Evolutionary conservation across 2,888 invertebrate species (phyloP).

Genomic region (Anoncus sp.): DNA sequence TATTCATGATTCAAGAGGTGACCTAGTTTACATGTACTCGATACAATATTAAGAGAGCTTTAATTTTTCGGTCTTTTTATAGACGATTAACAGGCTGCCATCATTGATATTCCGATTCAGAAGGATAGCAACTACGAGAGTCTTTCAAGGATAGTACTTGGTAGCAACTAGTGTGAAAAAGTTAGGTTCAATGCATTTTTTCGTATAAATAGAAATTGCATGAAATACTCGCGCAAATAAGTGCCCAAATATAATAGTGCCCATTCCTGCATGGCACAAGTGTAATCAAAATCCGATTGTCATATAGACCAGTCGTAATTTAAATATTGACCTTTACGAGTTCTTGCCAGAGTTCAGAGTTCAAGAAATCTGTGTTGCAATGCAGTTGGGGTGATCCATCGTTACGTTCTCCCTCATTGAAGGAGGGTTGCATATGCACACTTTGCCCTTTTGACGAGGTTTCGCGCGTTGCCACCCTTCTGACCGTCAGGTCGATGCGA

Average conservation of each 20-base stretch:
- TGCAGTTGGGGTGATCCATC: conserved; percentile 39
- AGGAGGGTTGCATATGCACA: conserved; percentile 17
- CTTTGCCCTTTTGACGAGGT: conserved; percentile 38
- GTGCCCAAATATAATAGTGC: no score
- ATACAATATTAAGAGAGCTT: not conserved
- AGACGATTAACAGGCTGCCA: conserved; percentile 15
- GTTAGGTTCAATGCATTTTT: no score
- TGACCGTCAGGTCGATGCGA: conserved; percentile 54
- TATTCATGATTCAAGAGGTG: conserved; percentile 19
- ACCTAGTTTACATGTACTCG: conserved; percentile 30
- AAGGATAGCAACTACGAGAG: no score
- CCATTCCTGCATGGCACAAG: no score
- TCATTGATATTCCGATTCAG: no score
- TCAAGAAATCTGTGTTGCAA: conserved; percentile 15
- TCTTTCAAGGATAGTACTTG: no score
- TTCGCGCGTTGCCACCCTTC: conserved; percentile 45
- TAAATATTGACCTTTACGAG: conserved; percentile 2
- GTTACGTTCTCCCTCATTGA: conserved; percentile 9
- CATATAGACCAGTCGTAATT: conserved; percentile 6
- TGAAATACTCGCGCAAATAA: no score
- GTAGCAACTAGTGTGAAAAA: no score
- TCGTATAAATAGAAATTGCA: no score
- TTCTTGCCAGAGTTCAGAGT: not conserved
- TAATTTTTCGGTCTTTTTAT: conserved; percentile 27
- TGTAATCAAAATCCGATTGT: no score